Conservation (phyloP, 2,888 invertebrate species). For the Agriopis leucophaearia region DNA sequence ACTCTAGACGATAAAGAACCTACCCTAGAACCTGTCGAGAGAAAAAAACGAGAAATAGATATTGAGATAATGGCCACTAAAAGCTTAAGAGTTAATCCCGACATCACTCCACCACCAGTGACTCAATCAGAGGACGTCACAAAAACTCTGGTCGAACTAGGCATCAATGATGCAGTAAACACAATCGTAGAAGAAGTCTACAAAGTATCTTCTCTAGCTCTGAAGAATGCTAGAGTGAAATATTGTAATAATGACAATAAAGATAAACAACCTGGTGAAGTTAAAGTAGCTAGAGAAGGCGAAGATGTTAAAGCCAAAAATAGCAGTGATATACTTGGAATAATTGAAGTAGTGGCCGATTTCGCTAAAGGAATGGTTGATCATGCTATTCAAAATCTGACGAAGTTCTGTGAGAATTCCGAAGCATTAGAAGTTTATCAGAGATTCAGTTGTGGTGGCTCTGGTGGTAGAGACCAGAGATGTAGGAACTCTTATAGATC, state of each 20-base stretch:
- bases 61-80: constrained; percentile 33
- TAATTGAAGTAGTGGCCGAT: constrained; percentile 55
- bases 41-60: constrained; percentile 34
- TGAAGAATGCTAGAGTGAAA: constrained; percentile 61
- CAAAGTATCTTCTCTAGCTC: constrained; percentile 58
- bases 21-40: constrained; percentile 4
- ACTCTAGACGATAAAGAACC: neutral
- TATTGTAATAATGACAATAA: constrained; percentile 63
- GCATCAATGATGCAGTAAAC: constrained; percentile 60
- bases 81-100: constrained; percentile 69
- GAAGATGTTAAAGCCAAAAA: neutral
- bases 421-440: constrained; percentile 56
- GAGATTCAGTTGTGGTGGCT: constrained; percentile 39
- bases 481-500: constrained; percentile 53
- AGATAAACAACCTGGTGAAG: constrained; percentile 8
- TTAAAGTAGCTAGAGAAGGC: constrained; percentile 2
- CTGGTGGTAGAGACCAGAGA: constrained; percentile 31
- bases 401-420: constrained; percentile 61
- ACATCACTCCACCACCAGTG: constrained; percentile 70
- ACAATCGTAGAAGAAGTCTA: constrained; percentile 60
- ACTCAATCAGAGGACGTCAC: constrained; percentile 29
- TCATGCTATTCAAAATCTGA: constrained; percentile 58
- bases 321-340: constrained; percentile 54
- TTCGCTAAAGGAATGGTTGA: constrained; percentile 58
- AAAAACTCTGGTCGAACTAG: constrained; percentile 54